Base-by-base conservation (phyloP, 2,797 vertebrate genomes). In the Acanthurus lineatus region DNA sequence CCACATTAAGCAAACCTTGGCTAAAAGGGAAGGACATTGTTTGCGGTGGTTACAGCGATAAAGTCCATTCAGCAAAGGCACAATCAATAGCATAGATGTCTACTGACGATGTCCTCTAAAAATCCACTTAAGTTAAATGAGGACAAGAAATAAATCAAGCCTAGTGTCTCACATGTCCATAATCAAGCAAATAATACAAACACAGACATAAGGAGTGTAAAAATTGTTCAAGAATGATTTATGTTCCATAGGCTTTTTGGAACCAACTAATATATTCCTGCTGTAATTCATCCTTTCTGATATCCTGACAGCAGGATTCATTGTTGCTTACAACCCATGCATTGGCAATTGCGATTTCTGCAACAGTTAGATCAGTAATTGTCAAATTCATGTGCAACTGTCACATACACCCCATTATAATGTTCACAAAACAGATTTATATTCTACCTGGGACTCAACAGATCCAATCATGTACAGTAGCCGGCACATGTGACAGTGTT, bases 81-180 rank as follows among this genome's bases (percentile, higher is more conserved):
- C 81, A 90, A 92, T 93, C 92, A 92, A 91, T 94, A 89, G 54
- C 72, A 74, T 63, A 85, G 87, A 90, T 89, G 83, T 89, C 71
- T 78, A 67, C 76, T 86, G 78, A 81, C 59, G 4, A 85, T 89
- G 77, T 86, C 78, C 69, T 88, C 80, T 86, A 79, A 90, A 91
- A 91, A 87, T 70, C 72, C 85, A 92, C 90, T 93, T 86, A 63
- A 81, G 83, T 66, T 75, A 83, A 90, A 88, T 90, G 85, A 86
- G 60, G 61, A 71, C n/a, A 57, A 73, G n/a, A 73, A 73, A 79
- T 88, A 82, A 90, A 89, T 87, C 81, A 85, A 63, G 60, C 9
- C 58, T 54, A 22, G 51, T 76, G 61, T 60, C 5, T 42, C 63
- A 74, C 47, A 59, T 73, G 38, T 73, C n/a, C 48, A 63, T 20